Percentiles rank a stretch among this genome's conserved stretches.
phyloP scores from a whole-genome alignment of 2,797 vertebrate species.

The Spinibarbus caldwelli region DNA sequence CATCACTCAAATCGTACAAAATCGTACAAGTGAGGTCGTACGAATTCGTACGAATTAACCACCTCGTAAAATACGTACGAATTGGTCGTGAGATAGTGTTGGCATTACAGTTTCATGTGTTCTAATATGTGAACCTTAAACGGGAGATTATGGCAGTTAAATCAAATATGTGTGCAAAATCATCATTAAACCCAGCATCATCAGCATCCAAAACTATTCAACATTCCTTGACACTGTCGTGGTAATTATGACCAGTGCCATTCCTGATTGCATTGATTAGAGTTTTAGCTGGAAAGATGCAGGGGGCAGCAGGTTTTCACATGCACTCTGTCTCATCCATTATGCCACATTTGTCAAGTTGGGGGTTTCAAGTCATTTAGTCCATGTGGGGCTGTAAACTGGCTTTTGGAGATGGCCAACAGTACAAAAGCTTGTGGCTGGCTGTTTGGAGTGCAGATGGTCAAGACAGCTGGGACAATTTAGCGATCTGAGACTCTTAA shows the following conservation, averaged over 20 bases:
- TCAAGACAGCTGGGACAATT: conserved; percentile 86
- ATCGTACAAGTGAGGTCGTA: too few species aligned
- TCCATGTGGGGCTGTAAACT: conserved; percentile 75
- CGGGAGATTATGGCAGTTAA: background rate
- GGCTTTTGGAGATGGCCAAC: conserved; percentile 80
- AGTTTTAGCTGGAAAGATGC: conserved; percentile 65
- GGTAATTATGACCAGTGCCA: conserved; percentile 70
- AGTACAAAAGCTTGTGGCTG: conserved; percentile 77
- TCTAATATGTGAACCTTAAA: background rate
- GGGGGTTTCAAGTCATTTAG: conserved; percentile 72
- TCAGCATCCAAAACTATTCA: conserved; percentile 15
- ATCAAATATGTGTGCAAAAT: background rate
- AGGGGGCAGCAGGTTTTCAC: conserved; percentile 75
- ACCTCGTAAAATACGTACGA: too few species aligned
- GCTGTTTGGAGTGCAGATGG: conserved; percentile 82
- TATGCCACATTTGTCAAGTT: conserved; percentile 78
- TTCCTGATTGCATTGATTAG: conserved; percentile 67
- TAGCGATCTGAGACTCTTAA: conserved; percentile 81
- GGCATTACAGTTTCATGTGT: background rate
- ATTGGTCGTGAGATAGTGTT: too few species aligned
- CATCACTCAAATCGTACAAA: too few species aligned
- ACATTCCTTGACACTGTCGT: conserved; percentile 58
- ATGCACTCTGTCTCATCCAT: conserved; percentile 78
- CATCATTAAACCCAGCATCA: background rate
- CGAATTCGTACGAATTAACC: too few species aligned